These are phyloP conservation scores for Gryllus longicercus DNA, from an alignment of 2,888 invertebrate species.

Conservation along the genomic window DNA sequence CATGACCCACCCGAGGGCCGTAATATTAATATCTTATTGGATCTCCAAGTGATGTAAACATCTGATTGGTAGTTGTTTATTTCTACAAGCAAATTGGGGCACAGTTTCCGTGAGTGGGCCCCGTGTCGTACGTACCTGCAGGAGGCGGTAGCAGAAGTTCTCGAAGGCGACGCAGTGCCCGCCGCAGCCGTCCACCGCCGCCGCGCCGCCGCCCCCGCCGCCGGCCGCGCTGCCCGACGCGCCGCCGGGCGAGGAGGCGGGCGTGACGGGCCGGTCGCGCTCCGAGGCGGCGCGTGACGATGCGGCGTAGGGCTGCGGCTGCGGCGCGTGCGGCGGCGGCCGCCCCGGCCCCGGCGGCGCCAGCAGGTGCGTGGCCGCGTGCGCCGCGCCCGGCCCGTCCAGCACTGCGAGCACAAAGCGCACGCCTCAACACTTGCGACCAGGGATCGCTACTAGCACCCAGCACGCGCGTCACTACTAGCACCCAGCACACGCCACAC, in stretches of 20 bases:
- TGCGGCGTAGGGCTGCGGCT: constrained; percentile 28
- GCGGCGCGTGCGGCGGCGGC: constrained; percentile 33
- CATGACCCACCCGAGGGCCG: too few species aligned
- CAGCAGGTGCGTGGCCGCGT: constrained; percentile 38
- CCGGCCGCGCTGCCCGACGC: constrained; percentile 44
- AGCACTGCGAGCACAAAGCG: constrained; percentile 30
- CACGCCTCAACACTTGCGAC: too few species aligned
- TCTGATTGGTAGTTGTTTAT: too few species aligned
- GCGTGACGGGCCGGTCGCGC: constrained; percentile 40
- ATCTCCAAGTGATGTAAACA: too few species aligned
- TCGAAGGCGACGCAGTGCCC: constrained; percentile 68
- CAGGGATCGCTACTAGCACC: too few species aligned
- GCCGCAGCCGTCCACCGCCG: constrained; percentile 63
- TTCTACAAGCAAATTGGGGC: too few species aligned
- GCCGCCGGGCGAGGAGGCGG: constrained; percentile 49
- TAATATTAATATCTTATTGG: too few species aligned
- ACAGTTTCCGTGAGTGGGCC: too few species aligned
- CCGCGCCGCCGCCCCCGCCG: constrained; percentile 44
- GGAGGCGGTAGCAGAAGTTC: constrained; percentile 67
- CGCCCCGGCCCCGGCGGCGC: constrained; percentile 40
- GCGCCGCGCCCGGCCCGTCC: constrained; percentile 29
- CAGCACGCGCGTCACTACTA: too few species aligned
- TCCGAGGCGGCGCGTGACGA: constrained; percentile 35
- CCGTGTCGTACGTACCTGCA: constrained; percentile 54
- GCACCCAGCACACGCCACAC: too few species aligned